Evolutionary conservation across 92 coral and sea anemone species (phyloP), one percentile per base, ranked within the genome.

Genomic region (Palythoa caribaeorum): DNA sequence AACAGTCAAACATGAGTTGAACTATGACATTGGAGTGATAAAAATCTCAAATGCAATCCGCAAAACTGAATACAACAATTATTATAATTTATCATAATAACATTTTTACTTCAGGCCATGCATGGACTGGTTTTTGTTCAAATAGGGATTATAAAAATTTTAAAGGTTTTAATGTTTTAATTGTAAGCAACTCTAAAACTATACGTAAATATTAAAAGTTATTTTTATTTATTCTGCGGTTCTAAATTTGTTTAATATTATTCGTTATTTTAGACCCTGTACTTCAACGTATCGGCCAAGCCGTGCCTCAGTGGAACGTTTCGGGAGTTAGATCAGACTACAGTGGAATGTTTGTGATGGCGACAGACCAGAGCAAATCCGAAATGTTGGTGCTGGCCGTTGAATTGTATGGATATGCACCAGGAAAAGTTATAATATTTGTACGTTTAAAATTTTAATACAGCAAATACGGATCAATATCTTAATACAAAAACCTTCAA

Each of bases 231-330:
- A 28, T 2, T 7, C 10, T 48, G 40, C 48, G 17, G 51, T 53
- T 13, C 57, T 72, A 69, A 40, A 3, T 1, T 0, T 28, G 28
- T 44, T 44, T 5, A 5, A 8, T 44, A 8, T 63, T n/a, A 17
- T 63, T 17, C 9, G 6, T 19, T 17, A 6, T 1, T 17, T 8
- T 83, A 95, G 98, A 94, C 39, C 98, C 98, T 17, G 87, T 83
- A 8, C 90, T 83, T 57, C 79, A 71, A 5, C 83, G 92, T 1
- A 90, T 92, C n/a, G 98, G 98, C 40, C 89, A 93, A 48, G 88
- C 98, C 15, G 87, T 95, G 38, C 96, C 98, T 10, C 98, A 94
- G 73, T 95, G 98, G 98, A 21, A 38, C 3, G 80, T 93, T 16
- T 73, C 91, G 17, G 92, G 84, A 76, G 55, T 76, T 38, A 38